phyloP scores from a whole-genome alignment of 2,888 invertebrate species.

The Theodoxus fluviatilis region DNA sequence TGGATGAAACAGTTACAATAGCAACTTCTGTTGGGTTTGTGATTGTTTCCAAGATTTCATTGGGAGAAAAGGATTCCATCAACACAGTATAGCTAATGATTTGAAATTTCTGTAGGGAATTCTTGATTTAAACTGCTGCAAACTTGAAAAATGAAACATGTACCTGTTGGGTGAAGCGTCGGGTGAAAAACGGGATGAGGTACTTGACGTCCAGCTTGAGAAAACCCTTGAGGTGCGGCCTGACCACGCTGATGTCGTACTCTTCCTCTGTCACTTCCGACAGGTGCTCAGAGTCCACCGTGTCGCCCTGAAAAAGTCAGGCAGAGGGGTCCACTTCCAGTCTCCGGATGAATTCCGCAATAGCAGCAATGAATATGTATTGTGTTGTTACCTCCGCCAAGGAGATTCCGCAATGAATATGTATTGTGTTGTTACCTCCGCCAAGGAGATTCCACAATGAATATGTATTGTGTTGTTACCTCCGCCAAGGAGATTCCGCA shows the following conservation, averaged over 20 bases:
- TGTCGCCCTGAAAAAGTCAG: slow-evolving; percentile 55
- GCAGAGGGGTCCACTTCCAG: not conserved
- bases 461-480: too few relatives aligned
- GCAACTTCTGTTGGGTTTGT: too few relatives aligned
- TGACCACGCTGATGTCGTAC: slow-evolving; percentile 84
- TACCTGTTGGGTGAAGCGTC: slow-evolving; percentile 92
- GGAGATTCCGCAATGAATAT: too few relatives aligned
- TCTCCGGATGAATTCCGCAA: too few relatives aligned
- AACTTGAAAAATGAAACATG: not conserved
- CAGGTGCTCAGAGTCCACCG: slow-evolving; percentile 62
- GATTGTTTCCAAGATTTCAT: too few relatives aligned
- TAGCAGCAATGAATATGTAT: too few relatives aligned
- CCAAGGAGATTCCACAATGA: too few relatives aligned
- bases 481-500: too few relatives aligned
- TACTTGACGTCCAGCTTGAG: slow-evolving; percentile 90
- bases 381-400: too few relatives aligned
- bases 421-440: too few relatives aligned
- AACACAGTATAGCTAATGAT: not conserved
- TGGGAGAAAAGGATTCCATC: too few relatives aligned
- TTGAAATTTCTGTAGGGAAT: not conserved
- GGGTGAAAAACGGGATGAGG: slow-evolving; percentile 93
- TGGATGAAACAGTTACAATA: too few relatives aligned
- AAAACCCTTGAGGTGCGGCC: slow-evolving; percentile 77
- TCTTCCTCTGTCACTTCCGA: slow-evolving; percentile 72
- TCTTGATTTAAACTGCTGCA: not conserved